Conservation (phyloP, 1,140 invertebrate genomes). For the Solenopsis invicta region DNA sequence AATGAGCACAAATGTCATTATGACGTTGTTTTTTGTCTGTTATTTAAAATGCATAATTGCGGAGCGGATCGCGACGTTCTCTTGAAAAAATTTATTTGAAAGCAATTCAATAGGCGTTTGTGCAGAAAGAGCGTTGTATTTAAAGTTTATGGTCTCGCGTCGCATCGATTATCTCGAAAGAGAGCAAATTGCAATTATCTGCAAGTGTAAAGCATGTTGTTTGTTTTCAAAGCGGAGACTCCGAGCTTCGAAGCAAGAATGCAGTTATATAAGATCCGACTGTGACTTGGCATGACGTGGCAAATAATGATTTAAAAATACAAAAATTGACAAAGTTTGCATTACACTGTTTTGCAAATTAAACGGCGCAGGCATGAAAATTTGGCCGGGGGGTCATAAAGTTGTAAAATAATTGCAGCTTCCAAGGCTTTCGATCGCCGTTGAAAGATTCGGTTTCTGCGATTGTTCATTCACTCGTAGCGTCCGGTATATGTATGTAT, state of each 20-base stretch:
- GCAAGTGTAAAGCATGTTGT: neutral
- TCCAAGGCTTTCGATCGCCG: neutral
- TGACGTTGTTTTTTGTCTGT: slow-evolving; percentile 26
- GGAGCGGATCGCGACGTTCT: neutral
- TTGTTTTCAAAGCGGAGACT: neutral
- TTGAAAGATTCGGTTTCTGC: neutral
- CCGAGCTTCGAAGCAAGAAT: neutral
- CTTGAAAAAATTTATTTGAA: slow-evolving; percentile 23
- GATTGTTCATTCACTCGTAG: neutral
- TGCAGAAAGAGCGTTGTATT: neutral
- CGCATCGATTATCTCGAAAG: neutral
- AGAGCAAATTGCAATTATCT: slow-evolving; percentile 28
- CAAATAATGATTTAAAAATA: neutral
- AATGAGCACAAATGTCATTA: slow-evolving; percentile 26
- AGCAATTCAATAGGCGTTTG: neutral
- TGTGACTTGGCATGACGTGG: neutral
- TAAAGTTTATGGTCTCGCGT: neutral
- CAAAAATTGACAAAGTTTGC: neutral
- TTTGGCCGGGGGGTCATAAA: neutral
- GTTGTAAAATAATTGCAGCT: neutral
- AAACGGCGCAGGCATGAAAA: neutral
- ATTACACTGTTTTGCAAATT: neutral
- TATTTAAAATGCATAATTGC: slow-evolving; percentile 14
- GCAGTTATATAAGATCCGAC: slow-evolving; percentile 1
- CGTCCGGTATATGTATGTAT: neutral